Evolutionary conservation across 1,140 invertebrate species (phyloP), one percentile per base, ranked within the genome.

Genomic region (Spodoptera litura): DNA sequence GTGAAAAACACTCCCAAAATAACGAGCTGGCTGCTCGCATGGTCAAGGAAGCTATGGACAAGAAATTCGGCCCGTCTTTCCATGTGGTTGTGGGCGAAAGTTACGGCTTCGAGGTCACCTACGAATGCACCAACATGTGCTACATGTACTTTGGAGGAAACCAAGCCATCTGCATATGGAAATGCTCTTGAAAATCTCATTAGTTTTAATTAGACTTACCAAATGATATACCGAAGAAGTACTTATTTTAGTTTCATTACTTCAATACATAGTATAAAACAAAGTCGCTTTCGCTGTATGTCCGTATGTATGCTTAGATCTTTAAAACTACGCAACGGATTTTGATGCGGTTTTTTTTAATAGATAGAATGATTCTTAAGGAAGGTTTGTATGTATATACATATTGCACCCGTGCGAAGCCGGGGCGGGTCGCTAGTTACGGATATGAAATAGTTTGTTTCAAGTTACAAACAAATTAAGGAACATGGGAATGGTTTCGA

Each of bases 131-230:
- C 87, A 97, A 98, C 84, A 95, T 99, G 78, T 95, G 99, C 58
- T 98, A 99, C 89, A 97, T 99, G 96, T 99, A 97, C 94, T 98
- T 98, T 88, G 98, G 97, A 64, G 98, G 98, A 75, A 99, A 98
- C 91, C 94, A 98, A 78, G 98, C 97, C 10, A 97, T 98, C 83
- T 96, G 97, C 87, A 96, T 98, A 66, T 99, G 98, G 98, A 99
- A 99, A 94, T 98, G 98, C 94, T 97, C 96, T 77, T 96, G 92
- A 95, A 52, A 44, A 15, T 51, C 11, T 74, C 38, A 61, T 6
- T 71, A 13, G 20, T 9, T 49, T 49, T 49, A 49, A 11, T 38
- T 66, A 64, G 61, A n/a, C 8, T 49, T 66, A 66, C 62, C 62
- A 66, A 66, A 66, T 66, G 15, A 66, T 66, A 66, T 66, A 66